Conservation (phyloP, 2,113 vertebrate genomes). For the Reinhardtius hippoglossoides region DNA sequence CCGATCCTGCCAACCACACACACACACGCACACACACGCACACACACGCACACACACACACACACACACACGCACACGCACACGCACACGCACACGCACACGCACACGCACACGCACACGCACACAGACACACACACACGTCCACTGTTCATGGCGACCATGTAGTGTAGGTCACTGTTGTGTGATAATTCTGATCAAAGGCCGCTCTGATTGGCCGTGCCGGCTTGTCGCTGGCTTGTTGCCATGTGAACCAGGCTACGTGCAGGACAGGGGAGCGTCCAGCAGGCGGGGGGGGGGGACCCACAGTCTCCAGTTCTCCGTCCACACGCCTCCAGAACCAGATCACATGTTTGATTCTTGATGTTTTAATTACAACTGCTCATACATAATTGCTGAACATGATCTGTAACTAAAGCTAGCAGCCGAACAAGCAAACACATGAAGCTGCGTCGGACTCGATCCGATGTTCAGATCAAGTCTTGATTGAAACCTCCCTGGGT, state of each 20-base stretch:
- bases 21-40: not conserved
- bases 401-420: too few relatives aligned
- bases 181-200: slow-evolving; percentile 50
- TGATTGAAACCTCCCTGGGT: too few relatives aligned
- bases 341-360: not conserved
- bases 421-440: too few relatives aligned
- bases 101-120: not conserved
- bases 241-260: slow-evolving; percentile 66
- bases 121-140: not conserved
- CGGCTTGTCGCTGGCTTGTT: not conserved
- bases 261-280: slow-evolving; percentile 39
- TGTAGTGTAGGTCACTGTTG: slow-evolving; percentile 62
- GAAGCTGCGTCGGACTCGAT: too few relatives aligned
- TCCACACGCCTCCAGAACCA: not conserved
- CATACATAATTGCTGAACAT: too few relatives aligned
- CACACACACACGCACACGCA: not conserved
- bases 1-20: not conserved
- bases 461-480: too few relatives aligned
- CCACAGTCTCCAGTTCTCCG: not conserved
- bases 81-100: not conserved
- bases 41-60: not conserved
- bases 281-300: not conserved
- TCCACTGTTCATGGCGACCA: not conserved
- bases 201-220: slow-evolving; percentile 14
- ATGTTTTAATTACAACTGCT: too few relatives aligned